Evolutionary conservation across 1,140 invertebrate genomes (phyloP).

Genomic region (Xylocopa sonorina): DNA sequence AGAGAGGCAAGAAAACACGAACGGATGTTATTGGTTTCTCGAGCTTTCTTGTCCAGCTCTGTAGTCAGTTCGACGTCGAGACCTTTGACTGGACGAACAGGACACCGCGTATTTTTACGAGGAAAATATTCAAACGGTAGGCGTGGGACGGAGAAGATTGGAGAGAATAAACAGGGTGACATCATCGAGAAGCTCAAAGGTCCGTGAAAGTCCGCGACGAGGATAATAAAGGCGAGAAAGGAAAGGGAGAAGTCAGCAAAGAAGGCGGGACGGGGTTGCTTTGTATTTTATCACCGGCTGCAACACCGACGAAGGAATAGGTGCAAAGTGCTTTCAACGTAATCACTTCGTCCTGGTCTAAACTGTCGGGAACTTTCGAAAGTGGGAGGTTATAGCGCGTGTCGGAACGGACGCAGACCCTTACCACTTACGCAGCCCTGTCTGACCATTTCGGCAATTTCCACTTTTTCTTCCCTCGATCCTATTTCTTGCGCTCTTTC

Average conservation of each 20-base stretch:
- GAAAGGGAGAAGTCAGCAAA: slow-evolving; percentile 33
- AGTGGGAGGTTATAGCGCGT: slow-evolving; percentile 73
- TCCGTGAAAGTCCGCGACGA: background rate
- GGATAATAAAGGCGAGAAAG: slow-evolving; percentile 22
- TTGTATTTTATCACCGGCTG: slow-evolving; percentile 67
- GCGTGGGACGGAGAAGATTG: background rate
- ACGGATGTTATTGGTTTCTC: no score
- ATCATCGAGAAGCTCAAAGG: background rate
- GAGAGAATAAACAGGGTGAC: background rate
- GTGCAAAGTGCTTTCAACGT: slow-evolving; percentile 77
- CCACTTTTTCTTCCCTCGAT: slow-evolving; percentile 29
- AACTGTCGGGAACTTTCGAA: slow-evolving; percentile 70
- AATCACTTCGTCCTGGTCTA: slow-evolving; percentile 70
- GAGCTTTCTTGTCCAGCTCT: no score
- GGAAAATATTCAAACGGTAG: background rate
- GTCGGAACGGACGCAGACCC: slow-evolving; percentile 54
- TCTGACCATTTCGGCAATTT: slow-evolving; percentile 53
- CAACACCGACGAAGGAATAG: slow-evolving; percentile 62
- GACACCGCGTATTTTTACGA: no score
- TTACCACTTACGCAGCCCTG: slow-evolving; percentile 45
- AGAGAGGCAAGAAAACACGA: no score
- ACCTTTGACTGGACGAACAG: no score
- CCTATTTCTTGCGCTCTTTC: background rate
- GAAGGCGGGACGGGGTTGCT: slow-evolving; percentile 40
- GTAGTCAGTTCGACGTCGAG: no score